Conservation (phyloP, 2,113 vertebrate genomes). For the Brevimyrus niger region DNA sequence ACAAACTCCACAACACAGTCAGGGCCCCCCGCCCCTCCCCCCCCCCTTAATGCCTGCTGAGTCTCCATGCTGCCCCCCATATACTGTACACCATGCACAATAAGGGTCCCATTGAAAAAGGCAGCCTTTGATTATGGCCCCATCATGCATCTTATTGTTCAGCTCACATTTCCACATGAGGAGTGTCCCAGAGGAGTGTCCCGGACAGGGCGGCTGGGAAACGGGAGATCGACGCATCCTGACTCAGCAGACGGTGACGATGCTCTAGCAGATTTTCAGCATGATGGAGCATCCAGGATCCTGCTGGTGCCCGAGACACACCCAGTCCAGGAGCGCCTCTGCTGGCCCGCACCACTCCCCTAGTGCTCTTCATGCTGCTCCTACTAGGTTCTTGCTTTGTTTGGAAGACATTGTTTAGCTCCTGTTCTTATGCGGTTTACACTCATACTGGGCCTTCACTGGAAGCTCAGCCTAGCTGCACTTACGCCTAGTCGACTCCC, state of each 20-base stretch:
- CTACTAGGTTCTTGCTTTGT: background rate
- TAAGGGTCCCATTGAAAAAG: background rate
- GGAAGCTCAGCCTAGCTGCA: background rate
- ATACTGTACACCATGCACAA: background rate
- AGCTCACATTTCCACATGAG: conserved; percentile 27
- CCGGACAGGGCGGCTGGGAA: conserved; percentile 24
- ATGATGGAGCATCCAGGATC: conserved; percentile 20
- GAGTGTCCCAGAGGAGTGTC: conserved; percentile 31
- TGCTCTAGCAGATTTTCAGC: conserved; percentile 28
- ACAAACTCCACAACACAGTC: background rate
- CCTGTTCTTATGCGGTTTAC: background rate
- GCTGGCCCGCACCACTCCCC: background rate
- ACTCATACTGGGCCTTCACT: background rate
- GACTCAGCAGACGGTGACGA: conserved; percentile 20
- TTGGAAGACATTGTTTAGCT: background rate
- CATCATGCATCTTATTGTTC: conserved; percentile 28
- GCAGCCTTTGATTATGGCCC: conserved; percentile 26
- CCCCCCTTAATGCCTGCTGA: background rate
- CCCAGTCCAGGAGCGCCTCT: background rate
- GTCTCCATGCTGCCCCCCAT: too few species aligned
- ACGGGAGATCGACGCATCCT: conserved; percentile 28
- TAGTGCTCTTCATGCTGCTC: background rate
- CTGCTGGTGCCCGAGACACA: background rate
- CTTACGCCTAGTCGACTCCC: too few species aligned
- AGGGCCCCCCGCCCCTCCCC: too few species aligned